Evolutionary conservation across 2,888 invertebrate genomes (phyloP).

Genomic region (Altica lythri): DNA sequence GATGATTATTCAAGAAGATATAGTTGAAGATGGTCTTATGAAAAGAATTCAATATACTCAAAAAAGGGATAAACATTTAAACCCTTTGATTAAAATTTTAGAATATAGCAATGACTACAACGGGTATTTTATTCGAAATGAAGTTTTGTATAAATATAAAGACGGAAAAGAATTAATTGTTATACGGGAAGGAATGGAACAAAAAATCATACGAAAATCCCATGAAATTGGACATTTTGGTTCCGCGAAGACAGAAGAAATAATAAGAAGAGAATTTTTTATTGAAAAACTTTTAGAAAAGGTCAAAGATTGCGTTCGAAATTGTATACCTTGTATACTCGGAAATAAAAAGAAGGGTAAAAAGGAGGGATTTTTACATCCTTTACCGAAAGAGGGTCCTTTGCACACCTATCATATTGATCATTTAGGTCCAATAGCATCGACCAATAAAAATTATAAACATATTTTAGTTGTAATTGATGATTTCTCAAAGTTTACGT

Average conservation of each 20-base stretch:
- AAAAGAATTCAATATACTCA: too few relatives aligned
- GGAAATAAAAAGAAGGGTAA: constrained; percentile 34
- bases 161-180: constrained; percentile 35
- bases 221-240: constrained; percentile 51
- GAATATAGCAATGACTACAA: constrained; percentile 18
- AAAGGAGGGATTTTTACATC: constrained; percentile 43
- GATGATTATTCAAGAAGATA: too few relatives aligned
- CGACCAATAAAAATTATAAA: too few relatives aligned
- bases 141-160: constrained; percentile 40
- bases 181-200: constrained; percentile 48
- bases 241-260: constrained; percentile 34
- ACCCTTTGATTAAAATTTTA: constrained; percentile 27
- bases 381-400: constrained; percentile 45
- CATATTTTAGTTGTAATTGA: constrained; percentile 47
- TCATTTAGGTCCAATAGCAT: too few relatives aligned
- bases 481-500: constrained; percentile 47
- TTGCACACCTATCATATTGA: constrained; percentile 47
- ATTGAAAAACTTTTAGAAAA: constrained; percentile 37
- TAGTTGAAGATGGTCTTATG: too few relatives aligned
- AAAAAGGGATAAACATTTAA: background rate
- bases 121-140: constrained; percentile 28
- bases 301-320: constrained; percentile 28
- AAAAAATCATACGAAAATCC: constrained; percentile 47
- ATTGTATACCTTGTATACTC: too few relatives aligned
- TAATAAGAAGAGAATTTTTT: constrained; percentile 32